Conservation (phyloP, 2,797 vertebrate species). For the Darevskia mixta region DNA sequence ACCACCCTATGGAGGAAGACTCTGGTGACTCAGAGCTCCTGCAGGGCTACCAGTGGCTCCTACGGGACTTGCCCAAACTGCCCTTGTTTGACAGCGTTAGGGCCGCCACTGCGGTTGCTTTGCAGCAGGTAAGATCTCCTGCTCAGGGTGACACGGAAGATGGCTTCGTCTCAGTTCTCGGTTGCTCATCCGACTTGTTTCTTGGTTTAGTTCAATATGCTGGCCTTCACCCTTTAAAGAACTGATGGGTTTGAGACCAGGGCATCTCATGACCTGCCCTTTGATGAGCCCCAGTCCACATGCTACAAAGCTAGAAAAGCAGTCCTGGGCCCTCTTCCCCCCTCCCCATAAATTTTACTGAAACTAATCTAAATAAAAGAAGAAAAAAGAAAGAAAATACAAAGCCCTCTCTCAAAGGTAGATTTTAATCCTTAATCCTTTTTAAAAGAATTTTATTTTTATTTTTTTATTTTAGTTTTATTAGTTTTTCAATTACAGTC, state of each 20-base stretch:
- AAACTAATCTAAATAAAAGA: too few relatives aligned
- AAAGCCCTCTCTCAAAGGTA: too few relatives aligned
- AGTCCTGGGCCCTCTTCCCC: too few relatives aligned
- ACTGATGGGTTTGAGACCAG: not conserved
- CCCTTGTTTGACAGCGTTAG: constrained; percentile 94
- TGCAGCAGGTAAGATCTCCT: constrained; percentile 88
- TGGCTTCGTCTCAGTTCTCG: not conserved
- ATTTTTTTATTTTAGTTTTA: too few relatives aligned
- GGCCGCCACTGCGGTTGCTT: constrained; percentile 89
- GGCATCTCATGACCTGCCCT: not conserved
- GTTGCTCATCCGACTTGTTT: not conserved
- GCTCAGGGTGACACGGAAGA: not conserved
- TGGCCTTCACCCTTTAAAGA: not conserved
- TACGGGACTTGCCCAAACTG: constrained; percentile 92
- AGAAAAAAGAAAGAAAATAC: too few relatives aligned
- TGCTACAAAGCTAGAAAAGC: not conserved
- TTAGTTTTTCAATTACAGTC: too few relatives aligned
- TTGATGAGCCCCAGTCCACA: not conserved
- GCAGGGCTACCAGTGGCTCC: constrained; percentile 94
- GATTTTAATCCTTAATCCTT: too few relatives aligned
- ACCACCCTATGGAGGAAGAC: constrained; percentile 94
- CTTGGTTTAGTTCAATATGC: fast-evolving
- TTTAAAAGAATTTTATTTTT: too few relatives aligned
- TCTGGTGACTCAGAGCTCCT: constrained; percentile 86
- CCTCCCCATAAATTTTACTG: too few relatives aligned